Evolutionary conservation across 2,888 invertebrate genomes (phyloP), one percentile per base, ranked within the genome.

Genomic region (Melinopterus prodromus): DNA sequence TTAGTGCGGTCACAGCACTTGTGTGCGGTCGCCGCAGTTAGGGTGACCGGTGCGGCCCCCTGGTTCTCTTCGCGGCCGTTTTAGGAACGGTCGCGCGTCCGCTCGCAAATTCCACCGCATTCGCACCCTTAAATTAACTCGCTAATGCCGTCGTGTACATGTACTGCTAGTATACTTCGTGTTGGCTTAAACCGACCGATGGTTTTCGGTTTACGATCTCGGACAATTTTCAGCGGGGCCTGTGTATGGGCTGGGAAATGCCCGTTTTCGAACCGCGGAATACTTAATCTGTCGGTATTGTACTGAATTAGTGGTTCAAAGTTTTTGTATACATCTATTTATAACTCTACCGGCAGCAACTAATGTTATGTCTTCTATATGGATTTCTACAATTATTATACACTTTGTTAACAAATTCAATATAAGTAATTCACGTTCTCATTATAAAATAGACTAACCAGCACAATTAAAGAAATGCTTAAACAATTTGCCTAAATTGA

Each of bases 1-100:
- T 84, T 84, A 84, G 81, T 82, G 81, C 82, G 81, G 82, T 81
- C 80, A 79, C 79, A 77, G 77, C 84, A 83, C 80, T 83, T 80
- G 83, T 81, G 82, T 76, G 79, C 69, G 74, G 79, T 80, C 81
- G 71, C 53, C 16, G 53, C 15, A 35, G 36, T 35, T 74, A 36
- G 35, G 74, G 74, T 35, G 74, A 71, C 16, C 79, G 71, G 72
- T 71, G 77, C 70, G 16, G n/a, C n/a, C 35, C 74, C 74, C 74
- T 37, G 36, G 70, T 70, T 74, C 69, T 71, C 37, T 16, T 76
- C 79, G 74, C 75, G 72, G 78, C 77, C 76, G 76, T 76, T 78
- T 77, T 79, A 70, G 77, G 69, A 53, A 71, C 78, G 78, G 70
- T 76, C 37, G 69, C 6, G 15, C 38, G 53, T 35, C 77, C 15